These are phyloP conservation scores for Neogobius melanostomus DNA, from an alignment of 2,113 vertebrate species.

Conservation along the genomic window DNA sequence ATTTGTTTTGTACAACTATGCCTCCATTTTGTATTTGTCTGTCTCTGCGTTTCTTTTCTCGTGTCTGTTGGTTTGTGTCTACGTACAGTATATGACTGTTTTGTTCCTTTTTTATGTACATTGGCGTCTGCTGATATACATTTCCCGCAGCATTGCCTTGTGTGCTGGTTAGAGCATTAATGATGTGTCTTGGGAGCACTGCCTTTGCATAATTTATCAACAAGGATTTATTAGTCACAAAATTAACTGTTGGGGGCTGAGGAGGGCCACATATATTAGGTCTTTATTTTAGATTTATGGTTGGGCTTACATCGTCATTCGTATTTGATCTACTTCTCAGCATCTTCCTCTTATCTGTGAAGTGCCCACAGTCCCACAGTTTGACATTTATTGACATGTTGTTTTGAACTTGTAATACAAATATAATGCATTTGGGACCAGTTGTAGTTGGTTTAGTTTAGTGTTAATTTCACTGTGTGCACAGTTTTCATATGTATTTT, in stretches of 20 bases:
- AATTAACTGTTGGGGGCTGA: conserved; percentile 45
- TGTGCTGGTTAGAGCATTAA: conserved; percentile 67
- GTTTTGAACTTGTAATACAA: conserved; percentile 34
- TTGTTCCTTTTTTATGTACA: not conserved
- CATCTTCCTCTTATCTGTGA: conserved; percentile 28
- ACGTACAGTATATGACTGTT: not conserved
- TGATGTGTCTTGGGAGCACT: conserved; percentile 59
- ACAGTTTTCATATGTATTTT: too few relatives aligned
- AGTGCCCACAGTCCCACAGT: conserved; percentile 33
- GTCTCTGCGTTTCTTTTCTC: not conserved
- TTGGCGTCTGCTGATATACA: not conserved
- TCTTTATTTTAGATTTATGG: conserved; percentile 49
- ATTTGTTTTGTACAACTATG: not conserved
- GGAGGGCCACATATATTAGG: conserved; percentile 34
- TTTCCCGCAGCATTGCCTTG: conserved; percentile 24
- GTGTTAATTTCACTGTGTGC: too few relatives aligned
- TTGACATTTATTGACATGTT: conserved; percentile 15
- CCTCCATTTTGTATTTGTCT: too few relatives aligned
- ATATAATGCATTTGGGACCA: too few relatives aligned
- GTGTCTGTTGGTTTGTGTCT: not conserved
- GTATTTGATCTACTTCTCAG: conserved; percentile 48
- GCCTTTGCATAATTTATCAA: conserved; percentile 69
- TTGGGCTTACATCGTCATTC: conserved; percentile 36
- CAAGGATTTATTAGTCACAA: conserved; percentile 63
- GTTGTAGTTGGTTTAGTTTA: too few relatives aligned